Conservation (phyloP, 2,797 vertebrate genomes). For the Parambassis ranga region DNA sequence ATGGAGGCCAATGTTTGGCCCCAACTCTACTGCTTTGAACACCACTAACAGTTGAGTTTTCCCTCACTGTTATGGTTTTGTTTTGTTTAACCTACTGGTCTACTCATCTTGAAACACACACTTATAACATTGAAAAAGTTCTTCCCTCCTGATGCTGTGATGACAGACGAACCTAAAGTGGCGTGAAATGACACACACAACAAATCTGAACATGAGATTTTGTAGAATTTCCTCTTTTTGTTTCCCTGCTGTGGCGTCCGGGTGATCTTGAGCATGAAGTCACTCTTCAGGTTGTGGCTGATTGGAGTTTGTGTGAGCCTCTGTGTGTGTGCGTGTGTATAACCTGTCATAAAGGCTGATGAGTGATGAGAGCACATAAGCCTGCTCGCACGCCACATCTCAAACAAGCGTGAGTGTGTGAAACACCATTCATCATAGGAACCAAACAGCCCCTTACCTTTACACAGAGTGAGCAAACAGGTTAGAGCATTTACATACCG, state of each 20-base stretch:
- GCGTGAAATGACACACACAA: too few species aligned
- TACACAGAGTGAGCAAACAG: slow-evolving; percentile 17
- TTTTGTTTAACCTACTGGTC: too few species aligned
- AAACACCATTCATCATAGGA: slow-evolving; percentile 34
- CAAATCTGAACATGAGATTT: slow-evolving; percentile 23
- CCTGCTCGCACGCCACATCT: slow-evolving; percentile 61
- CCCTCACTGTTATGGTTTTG: too few species aligned
- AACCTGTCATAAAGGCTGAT: slow-evolving; percentile 48
- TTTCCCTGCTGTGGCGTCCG: slow-evolving; percentile 45
- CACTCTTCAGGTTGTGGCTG: slow-evolving; percentile 15
- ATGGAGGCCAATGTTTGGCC: too few species aligned
- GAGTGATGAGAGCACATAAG: slow-evolving; percentile 61
- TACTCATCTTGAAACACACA: too few species aligned
- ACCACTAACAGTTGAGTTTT: too few species aligned
- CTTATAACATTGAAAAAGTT: too few species aligned
- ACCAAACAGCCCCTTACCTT: slow-evolving; percentile 39
- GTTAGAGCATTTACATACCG: slow-evolving; percentile 1
- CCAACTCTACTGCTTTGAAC: too few species aligned
- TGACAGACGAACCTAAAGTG: too few species aligned
- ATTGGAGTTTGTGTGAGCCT: slow-evolving; percentile 13
- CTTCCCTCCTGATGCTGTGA: too few species aligned
- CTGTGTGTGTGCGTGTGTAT: slow-evolving; percentile 12
- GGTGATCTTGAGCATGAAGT: slow-evolving; percentile 48
- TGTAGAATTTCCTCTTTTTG: slow-evolving; percentile 57
- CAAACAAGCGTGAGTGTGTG: slow-evolving; percentile 38